Percentiles rank a stretch among this genome's conserved stretches.
These are phyloP conservation scores for Monopis laevigella DNA, from an alignment of 2,888 invertebrate genomes.

Conservation along the genomic window DNA sequence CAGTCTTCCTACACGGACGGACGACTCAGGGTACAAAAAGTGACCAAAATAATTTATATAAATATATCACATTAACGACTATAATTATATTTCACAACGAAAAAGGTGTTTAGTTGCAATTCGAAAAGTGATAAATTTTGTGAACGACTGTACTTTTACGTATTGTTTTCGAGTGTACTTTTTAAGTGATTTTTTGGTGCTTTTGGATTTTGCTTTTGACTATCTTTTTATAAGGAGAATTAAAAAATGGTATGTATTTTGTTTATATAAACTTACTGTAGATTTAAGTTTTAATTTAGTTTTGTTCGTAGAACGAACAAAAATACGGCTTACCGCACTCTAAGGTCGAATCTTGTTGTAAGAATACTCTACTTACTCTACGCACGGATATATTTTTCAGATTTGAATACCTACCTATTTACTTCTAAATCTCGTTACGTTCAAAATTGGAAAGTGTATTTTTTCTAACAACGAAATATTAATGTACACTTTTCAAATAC, in stretches of 20 bases:
- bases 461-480: too few species aligned
- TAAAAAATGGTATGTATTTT: not conserved
- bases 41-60: constrained; percentile 1
- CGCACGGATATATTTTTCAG: too few species aligned
- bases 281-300: too few species aligned
- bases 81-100: too few species aligned
- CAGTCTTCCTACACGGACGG: constrained; percentile 52
- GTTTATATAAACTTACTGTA: not conserved
- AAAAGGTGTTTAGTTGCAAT: not conserved
- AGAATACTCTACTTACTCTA: too few species aligned
- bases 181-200: not conserved
- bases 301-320: too few species aligned
- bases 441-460: too few species aligned
- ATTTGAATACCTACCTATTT: too few species aligned
- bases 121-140: not conserved
- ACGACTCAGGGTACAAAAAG: constrained; percentile 24
- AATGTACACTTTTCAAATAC: too few species aligned
- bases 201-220: not conserved
- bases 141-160: constrained; percentile 8
- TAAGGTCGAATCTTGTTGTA: too few species aligned
- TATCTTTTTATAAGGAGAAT: not conserved
- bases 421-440: too few species aligned
- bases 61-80: constrained; percentile 4
- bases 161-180: not conserved
- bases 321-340: too few species aligned